Evolutionary conservation across 2,113 vertebrate species (phyloP), one percentile per base, ranked within the genome.

Genomic region (Myocastor coypus): DNA sequence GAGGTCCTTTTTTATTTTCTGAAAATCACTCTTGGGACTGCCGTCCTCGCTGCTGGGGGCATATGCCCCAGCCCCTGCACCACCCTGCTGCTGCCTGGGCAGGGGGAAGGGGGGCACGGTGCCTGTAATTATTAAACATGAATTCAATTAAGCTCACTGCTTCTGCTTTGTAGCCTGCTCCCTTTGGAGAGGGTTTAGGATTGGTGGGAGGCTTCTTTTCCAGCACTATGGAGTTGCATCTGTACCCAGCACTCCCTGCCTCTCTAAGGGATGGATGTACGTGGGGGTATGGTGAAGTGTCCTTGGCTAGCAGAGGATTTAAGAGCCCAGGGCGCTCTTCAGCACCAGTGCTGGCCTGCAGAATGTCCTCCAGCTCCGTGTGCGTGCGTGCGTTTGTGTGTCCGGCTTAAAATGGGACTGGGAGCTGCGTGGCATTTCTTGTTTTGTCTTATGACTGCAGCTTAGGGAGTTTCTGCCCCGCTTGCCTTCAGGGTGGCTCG

Each of bases 71-170:
- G 97, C 97, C 97, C 97, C 97, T 97, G 95, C 93, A 97, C 97
- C 97, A 97, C 97, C 97, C 96, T 98, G 97, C 97, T 97, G 94
- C 95, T 97, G 97, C 97, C 96, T 97, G 97, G 94, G 97, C 97
- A 97, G 97, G 97, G 97, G 96, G 81, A 96, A 96, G 93, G 97
- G 97, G 97, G 97, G 97, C 97, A 97, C 97, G 97, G 97, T 98
- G 97, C 97, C 97, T 98, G 97, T 98, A 98, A 98, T 98, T 97
- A 98, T 98, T 98, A 98, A 98, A 98, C 97, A 97, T 97, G 97
- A 97, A 98, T 98, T 98, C 97, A 97, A 97, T 97, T 98, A 98
- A 93, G 92, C 80, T 94, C 37, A 63, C n/a, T 89, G 97, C 95
- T 83, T 96, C 94, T 97, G 93, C 94, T 97, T 95, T 91, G 22